phyloP scores from a whole-genome alignment of 2,113 vertebrate genomes.

The Barnardius zonarius region DNA sequence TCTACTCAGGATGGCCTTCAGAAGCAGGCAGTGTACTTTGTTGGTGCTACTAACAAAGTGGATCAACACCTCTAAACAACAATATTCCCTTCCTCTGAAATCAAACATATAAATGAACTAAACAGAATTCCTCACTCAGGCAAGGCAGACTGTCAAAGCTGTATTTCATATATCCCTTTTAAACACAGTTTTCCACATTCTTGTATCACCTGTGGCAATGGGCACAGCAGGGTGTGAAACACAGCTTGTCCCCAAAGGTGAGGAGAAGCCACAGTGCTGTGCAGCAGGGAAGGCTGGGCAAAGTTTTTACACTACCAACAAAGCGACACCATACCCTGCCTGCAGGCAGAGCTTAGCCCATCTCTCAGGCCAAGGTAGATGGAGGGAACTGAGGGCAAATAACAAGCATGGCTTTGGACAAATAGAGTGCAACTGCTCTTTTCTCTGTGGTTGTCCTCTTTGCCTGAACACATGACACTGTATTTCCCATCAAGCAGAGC shows the following conservation, averaged over 20 bases:
- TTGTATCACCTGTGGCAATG: accelerated
- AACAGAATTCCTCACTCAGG: background rate
- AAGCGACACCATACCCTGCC: background rate
- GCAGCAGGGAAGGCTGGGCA: accelerated
- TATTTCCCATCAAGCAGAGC: background rate
- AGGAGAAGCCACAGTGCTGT: background rate
- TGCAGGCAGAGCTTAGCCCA: background rate
- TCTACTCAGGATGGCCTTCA: background rate
- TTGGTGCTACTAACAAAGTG: accelerated
- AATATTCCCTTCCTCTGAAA: background rate
- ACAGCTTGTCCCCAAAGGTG: accelerated
- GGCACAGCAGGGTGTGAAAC: accelerated
- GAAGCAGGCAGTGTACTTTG: background rate
- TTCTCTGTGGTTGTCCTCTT: accelerated
- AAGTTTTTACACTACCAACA: accelerated
- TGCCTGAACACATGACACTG: accelerated
- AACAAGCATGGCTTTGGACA: background rate
- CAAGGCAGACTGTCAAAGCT: background rate
- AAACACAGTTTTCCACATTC: background rate
- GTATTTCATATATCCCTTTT: accelerated
- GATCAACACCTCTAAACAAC: background rate
- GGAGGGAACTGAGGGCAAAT: accelerated
- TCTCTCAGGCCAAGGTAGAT: background rate
- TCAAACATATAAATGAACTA: background rate
- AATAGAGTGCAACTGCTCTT: background rate